phyloP scores from a whole-genome alignment of 1,140 invertebrate species.

The Conus ventricosus region DNA sequence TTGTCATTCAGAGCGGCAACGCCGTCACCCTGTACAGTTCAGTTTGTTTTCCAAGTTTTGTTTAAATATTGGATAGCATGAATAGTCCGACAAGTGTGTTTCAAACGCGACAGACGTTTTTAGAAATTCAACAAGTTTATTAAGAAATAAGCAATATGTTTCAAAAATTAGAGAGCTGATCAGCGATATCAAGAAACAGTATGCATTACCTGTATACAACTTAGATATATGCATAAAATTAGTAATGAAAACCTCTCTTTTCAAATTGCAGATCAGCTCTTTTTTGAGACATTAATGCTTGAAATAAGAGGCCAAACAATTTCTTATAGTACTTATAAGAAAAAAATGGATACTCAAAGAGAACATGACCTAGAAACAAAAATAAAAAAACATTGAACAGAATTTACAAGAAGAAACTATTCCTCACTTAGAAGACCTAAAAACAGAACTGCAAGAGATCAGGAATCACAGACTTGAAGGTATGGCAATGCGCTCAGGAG shows the following conservation, averaged over 20 bases:
- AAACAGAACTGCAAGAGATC: neutral
- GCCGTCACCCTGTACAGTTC: no score
- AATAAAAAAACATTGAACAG: neutral
- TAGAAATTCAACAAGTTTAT: conserved; percentile 38
- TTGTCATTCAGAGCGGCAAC: no score
- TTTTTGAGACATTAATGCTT: conserved; percentile 23
- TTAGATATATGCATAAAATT: no score
- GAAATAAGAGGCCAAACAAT: conserved; percentile 36
- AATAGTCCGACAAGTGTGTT: no score
- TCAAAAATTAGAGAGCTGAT: no score
- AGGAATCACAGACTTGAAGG: neutral
- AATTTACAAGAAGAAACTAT: neutral
- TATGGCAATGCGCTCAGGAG: neutral
- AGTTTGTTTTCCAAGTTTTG: no score
- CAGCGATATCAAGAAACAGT: no score
- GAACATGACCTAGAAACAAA: neutral
- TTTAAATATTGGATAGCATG: no score
- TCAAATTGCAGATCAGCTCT: neutral
- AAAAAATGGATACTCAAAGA: conserved; percentile 5
- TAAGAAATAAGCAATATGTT: neutral
- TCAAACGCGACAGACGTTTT: conserved; percentile 1
- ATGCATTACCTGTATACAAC: no score
- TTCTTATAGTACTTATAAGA: conserved; percentile 17
- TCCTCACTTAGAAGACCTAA: neutral
- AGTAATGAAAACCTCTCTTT: neutral